phyloP scores from a whole-genome alignment of 2,888 invertebrate genomes.

The Pterostichus madidus region DNA sequence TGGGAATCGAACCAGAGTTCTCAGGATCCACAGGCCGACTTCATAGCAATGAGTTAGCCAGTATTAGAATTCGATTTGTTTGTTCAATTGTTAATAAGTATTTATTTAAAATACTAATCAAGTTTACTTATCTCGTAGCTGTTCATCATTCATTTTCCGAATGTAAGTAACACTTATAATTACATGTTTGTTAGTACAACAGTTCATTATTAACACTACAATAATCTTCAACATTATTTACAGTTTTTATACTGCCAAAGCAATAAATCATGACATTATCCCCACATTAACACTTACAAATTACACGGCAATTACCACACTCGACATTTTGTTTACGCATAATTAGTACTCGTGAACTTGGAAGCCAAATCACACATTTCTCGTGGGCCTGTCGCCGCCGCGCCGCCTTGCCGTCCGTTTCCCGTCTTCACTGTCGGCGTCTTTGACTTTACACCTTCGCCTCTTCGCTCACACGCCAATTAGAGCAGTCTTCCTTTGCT shows the following conservation, averaged over 20 bases:
- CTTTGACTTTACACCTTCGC: slow-evolving; percentile 30
- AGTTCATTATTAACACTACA: too few species aligned
- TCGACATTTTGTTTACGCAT: slow-evolving; percentile 19
- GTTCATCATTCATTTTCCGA: too few species aligned
- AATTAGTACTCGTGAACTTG: slow-evolving; percentile 27
- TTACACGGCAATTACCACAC: slow-evolving; percentile 29
- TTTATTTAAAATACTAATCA: too few species aligned
- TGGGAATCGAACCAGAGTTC: too few species aligned
- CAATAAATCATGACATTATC: neutral
- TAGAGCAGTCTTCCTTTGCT: slow-evolving; percentile 18
- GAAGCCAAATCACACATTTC: slow-evolving; percentile 15
- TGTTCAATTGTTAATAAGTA: too few species aligned
- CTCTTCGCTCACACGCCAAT: slow-evolving; percentile 37
- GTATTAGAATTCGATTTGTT: too few species aligned
- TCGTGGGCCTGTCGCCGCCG: neutral
- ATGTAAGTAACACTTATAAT: too few species aligned
- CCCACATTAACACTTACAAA: slow-evolving; percentile 10
- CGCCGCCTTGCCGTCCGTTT: neutral
- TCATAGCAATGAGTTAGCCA: too few species aligned
- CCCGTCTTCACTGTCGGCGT: neutral
- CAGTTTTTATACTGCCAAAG: neutral
- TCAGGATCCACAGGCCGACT: too few species aligned
- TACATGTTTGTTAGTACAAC: too few species aligned
- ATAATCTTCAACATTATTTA: too few species aligned
- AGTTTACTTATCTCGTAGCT: too few species aligned